These are phyloP conservation scores for Pachliopta kotzebuea DNA, from an alignment of 2,888 invertebrate genomes.

Conservation along the genomic window DNA sequence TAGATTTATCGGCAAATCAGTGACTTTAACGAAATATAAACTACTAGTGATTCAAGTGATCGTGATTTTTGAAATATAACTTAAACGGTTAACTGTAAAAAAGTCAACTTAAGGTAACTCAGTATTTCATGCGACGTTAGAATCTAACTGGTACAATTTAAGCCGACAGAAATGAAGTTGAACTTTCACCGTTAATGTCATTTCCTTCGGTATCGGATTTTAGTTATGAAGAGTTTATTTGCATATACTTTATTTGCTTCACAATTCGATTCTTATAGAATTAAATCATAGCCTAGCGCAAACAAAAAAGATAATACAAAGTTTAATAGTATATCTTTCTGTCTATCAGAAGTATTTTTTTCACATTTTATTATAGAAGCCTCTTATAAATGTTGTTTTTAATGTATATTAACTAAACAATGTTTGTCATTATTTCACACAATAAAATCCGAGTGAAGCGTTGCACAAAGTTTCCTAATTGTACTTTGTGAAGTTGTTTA, in stretches of 20 bases:
- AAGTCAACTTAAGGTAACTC: conserved; percentile 13
- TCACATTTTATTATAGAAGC: too few species aligned
- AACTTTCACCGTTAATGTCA: conserved; percentile 18
- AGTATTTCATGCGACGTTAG: conserved; percentile 7
- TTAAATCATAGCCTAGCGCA: too few species aligned
- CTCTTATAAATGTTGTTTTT: neutral
- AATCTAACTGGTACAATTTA: conserved; percentile 14
- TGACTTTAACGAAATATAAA: too few species aligned
- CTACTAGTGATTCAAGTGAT: neutral
- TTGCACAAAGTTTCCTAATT: conserved; percentile 17
- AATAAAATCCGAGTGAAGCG: conserved; percentile 9
- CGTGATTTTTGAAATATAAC: neutral
- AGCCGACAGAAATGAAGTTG: conserved; percentile 11
- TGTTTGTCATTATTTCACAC: conserved; percentile 4
- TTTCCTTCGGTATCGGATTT: conserved; percentile 4
- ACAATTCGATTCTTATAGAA: too few species aligned
- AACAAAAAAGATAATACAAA: too few species aligned
- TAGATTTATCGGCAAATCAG: neutral
- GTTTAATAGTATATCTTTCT: too few species aligned
- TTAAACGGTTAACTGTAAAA: neutral
- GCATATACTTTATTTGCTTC: neutral
- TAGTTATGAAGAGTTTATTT: neutral
- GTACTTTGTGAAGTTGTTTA: conserved; percentile 18
- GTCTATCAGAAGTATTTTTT: too few species aligned
- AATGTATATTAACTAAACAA: neutral